Conservation (phyloP, 2,888 invertebrate genomes). For the Subacronicta megacephala region DNA sequence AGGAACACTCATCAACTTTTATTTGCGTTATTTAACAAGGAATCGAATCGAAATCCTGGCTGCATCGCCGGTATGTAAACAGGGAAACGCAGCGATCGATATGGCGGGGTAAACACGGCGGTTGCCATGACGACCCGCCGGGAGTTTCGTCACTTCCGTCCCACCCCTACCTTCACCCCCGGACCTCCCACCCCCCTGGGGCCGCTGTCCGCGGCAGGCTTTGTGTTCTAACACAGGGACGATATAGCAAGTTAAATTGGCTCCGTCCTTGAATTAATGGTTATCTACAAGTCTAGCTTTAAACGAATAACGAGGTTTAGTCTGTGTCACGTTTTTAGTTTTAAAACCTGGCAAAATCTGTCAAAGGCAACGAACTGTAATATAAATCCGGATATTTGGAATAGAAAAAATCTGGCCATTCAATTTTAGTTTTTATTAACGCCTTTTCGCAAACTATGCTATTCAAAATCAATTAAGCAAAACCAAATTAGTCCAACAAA, state of each 20-base stretch:
- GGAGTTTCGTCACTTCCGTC: conserved; percentile 81
- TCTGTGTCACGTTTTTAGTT: conserved; percentile 21
- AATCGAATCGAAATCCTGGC: conserved; percentile 51
- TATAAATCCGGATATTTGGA: too few species aligned
- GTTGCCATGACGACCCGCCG: conserved; percentile 83
- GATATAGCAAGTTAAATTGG: conserved; percentile 54
- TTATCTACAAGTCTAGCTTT: conserved; percentile 43
- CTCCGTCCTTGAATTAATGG: conserved; percentile 53
- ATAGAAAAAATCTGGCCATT: background rate
- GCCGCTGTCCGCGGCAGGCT: conserved; percentile 70
- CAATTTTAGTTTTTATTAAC: too few species aligned
- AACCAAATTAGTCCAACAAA: too few species aligned
- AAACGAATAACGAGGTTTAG: conserved; percentile 46
- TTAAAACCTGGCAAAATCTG: background rate
- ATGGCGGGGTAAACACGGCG: conserved; percentile 88
- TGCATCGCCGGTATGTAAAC: conserved; percentile 76
- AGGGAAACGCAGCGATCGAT: conserved; percentile 82
- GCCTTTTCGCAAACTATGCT: too few species aligned
- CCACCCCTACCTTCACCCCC: conserved; percentile 53
- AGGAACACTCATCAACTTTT: conserved; percentile 25
- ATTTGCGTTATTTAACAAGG: conserved; percentile 41
- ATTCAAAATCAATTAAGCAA: background rate
- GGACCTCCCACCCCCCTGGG: conserved; percentile 53
- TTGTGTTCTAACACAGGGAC: conserved; percentile 49
- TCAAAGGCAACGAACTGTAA: conserved; percentile 1